These are phyloP conservation scores for Nibea albiflora DNA, from an alignment of 2,113 vertebrate genomes.

Conservation along the genomic window DNA sequence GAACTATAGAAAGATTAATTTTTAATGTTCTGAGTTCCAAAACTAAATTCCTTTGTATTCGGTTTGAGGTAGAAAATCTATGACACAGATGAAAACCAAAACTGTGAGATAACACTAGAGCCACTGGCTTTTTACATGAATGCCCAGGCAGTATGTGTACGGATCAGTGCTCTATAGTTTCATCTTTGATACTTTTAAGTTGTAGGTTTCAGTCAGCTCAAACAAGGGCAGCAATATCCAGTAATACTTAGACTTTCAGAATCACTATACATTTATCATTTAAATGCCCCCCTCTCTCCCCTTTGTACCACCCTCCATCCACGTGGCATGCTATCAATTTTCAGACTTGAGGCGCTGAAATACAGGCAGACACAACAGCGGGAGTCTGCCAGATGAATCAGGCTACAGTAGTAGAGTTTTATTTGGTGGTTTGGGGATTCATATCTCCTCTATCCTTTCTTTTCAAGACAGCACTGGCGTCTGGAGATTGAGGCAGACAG, in stretches of 20 bases:
- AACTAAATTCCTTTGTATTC: not conserved
- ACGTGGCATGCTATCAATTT: conserved; percentile 37
- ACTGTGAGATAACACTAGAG: not conserved
- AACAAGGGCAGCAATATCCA: not conserved
- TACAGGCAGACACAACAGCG: conserved; percentile 50
- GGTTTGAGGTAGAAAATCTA: not conserved
- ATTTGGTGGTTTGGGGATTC: conserved; percentile 32
- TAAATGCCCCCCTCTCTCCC: not conserved
- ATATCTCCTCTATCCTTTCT: conserved; percentile 31
- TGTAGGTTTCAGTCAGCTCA: not conserved
- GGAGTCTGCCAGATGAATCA: conserved; percentile 25
- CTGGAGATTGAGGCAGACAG: conserved; percentile 37
- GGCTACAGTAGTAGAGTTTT: conserved; percentile 24
- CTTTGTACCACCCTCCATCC: conserved; percentile 24
- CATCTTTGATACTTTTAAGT: not conserved
- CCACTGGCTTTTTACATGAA: not conserved
- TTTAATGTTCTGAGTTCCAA: not conserved
- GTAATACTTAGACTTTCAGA: not conserved
- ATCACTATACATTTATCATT: not conserved
- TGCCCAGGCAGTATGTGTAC: not conserved
- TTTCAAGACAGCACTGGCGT: conserved; percentile 21
- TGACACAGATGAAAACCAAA: not conserved
- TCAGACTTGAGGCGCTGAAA: conserved; percentile 39
- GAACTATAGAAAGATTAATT: too few species aligned
- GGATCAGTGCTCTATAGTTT: not conserved